Base-by-base conservation (phyloP, 1,140 invertebrate species). In the Whitmania pigra region DNA sequence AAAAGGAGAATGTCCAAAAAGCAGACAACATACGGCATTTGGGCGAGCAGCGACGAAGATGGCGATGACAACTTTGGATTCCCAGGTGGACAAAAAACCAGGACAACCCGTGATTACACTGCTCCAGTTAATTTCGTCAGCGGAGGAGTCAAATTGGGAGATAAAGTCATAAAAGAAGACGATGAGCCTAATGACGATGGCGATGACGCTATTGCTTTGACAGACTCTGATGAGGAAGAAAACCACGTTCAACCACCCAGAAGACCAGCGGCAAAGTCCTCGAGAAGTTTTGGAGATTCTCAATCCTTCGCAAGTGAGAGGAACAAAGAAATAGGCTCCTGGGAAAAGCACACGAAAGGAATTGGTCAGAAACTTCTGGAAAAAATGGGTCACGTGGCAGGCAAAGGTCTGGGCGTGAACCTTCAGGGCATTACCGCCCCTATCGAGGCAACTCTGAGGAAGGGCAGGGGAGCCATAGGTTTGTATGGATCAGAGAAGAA, bases 351-450 rank as follows among this genome's bases (percentile, higher is more conserved):
- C 79, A 97, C 93, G 0, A 93, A 90, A 82, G 94, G 94, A 66
- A 96, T 97, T 79, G 94, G 94, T 29, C 89, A 91, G 53, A 97
- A 97, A 82, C 81, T 98, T 1, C 82, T 97, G 36, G 83, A 77
- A 70, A 82, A 96, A 86, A 99, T 98, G 95, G 96, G 97, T 76
- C 97, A 92, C 79, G 87, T 96, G 85, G 91, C 92, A 22, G 96
- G 96, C 4, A 94, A 91, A 86, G 97, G 96, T 80, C 83, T 99
- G 15, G 97, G 97, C 53, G 96, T 95, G 84, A 87, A 90, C 74
- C 83, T 94, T 29, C 94, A 98, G 82, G 97, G 97, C 78, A 97
- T 98, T 72, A 88, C 88, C 17, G 89, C 90, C 60, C 97, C 97
- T 0, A 91, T 99, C 31, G 91, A 95, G 82, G 95, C 94, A 0